Evolutionary conservation across 2,113 vertebrate species (phyloP).

Genomic region (Paralichthys olivaceus): DNA sequence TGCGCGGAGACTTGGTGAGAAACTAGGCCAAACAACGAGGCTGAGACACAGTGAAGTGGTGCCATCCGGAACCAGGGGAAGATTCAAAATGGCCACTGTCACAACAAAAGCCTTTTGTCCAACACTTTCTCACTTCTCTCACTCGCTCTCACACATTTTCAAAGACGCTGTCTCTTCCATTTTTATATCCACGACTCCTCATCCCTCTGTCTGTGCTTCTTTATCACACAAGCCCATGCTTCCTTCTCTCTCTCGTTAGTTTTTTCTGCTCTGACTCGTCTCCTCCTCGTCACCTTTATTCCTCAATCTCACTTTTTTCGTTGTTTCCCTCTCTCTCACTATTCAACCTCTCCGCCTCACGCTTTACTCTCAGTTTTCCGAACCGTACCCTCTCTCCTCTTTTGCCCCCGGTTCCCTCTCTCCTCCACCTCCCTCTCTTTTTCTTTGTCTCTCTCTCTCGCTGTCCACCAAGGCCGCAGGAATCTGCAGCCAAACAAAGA

Average conservation of each 20-base stretch:
- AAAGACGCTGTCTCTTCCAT: not conserved
- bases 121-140: constrained; percentile 11
- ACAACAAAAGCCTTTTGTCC: constrained; percentile 69
- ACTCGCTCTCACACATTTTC: not conserved
- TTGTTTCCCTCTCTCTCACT: not conserved
- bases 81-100: constrained; percentile 57
- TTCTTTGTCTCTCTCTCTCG: constrained; percentile 54
- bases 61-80: constrained; percentile 51
- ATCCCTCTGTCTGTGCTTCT: not conserved
- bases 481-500: constrained; percentile 72
- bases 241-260: constrained; percentile 9
- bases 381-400: constrained; percentile 3
- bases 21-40: constrained; percentile 58
- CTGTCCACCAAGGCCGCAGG: constrained; percentile 66
- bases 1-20: constrained; percentile 42
- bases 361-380: not conserved
- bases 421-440: constrained; percentile 45
- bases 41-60: constrained; percentile 53
- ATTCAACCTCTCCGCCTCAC: not conserved
- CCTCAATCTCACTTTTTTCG: not conserved
- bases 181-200: too few species aligned
- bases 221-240: not conserved
- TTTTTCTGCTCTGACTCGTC: not conserved
- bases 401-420: constrained; percentile 25
- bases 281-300: not conserved